Conservation (phyloP, 2,888 invertebrate species). For the Xestobium rufovillosum region DNA sequence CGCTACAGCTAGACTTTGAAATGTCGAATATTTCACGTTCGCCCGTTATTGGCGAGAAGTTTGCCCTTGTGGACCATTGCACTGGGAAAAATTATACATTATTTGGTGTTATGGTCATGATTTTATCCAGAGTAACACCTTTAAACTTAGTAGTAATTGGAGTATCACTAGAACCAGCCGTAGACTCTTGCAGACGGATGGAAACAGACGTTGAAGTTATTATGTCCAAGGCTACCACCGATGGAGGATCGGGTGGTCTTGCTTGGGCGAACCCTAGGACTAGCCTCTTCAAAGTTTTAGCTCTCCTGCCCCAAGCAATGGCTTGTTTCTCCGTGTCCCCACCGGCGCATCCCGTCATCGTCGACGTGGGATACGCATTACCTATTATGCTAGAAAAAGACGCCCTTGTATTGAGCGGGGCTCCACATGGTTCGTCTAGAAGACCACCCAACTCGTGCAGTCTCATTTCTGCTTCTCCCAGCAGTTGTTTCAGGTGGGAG, state of each 20-base stretch:
- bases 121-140: constrained; percentile 49
- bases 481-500: constrained; percentile 65
- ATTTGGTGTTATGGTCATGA: not conserved
- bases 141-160: constrained; percentile 86
- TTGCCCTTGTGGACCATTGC: constrained; percentile 86
- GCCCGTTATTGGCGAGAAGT: constrained; percentile 76
- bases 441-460: constrained; percentile 68
- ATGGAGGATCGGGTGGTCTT: constrained; percentile 72
- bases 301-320: constrained; percentile 80
- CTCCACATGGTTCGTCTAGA: constrained; percentile 41
- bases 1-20: constrained; percentile 52
- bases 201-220: constrained; percentile 64
- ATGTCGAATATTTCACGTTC: constrained; percentile 68
- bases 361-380: constrained; percentile 38
- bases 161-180: constrained; percentile 61
- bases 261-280: constrained; percentile 83
- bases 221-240: constrained; percentile 70
- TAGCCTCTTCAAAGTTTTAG: constrained; percentile 67
- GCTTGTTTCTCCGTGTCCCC: constrained; percentile 75
- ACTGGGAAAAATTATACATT: constrained; percentile 49
- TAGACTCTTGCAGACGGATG: constrained; percentile 60
- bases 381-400: constrained; percentile 54
- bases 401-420: constrained; percentile 46
- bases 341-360: constrained; percentile 58
- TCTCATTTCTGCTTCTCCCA: constrained; percentile 76